phyloP scores from a whole-genome alignment of 2,888 invertebrate species.

The Andricus quercusramuli region DNA sequence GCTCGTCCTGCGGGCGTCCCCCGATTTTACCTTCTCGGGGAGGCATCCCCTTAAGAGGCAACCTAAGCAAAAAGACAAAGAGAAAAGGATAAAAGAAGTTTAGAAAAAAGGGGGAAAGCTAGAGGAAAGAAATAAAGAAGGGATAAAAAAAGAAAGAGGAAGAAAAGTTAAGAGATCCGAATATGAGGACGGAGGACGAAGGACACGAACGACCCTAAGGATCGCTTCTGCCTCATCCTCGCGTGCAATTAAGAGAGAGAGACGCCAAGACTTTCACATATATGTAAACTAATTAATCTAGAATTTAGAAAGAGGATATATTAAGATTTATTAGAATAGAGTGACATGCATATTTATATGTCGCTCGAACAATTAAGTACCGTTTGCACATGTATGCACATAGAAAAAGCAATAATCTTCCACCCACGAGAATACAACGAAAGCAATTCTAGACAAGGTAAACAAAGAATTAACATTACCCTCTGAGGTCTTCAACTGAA shows the following conservation, averaged over 20 bases:
- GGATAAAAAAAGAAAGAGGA: neutral
- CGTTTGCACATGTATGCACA: conserved; percentile 37
- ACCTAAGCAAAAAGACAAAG: neutral
- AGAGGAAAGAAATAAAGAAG: neutral
- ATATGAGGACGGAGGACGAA: conserved; percentile 7
- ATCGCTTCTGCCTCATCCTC: conserved; percentile 37
- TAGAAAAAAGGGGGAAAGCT: neutral
- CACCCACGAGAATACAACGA: conserved; percentile 77
- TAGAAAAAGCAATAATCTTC: conserved; percentile 58
- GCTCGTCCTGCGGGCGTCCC: conserved; percentile 68
- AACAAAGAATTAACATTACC: conserved; percentile 50
- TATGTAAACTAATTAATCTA: conserved; percentile 43
- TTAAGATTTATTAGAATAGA: conserved; percentile 47
- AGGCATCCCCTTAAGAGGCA: conserved; percentile 46
- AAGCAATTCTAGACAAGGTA: conserved; percentile 78
- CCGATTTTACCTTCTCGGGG: conserved; percentile 49
- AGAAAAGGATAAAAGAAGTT: neutral
- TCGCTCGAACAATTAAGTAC: neutral
- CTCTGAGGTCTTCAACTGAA: neutral
- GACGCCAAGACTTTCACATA: conserved; percentile 57
- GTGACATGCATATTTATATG: conserved; percentile 45
- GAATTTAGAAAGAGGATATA: conserved; percentile 46
- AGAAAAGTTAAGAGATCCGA: neutral
- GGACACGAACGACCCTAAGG: neutral
- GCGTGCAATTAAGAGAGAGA: conserved; percentile 51